Percentiles rank a stretch among this genome's conserved stretches.
These are phyloP conservation scores for Lutjanus argentimaculatus DNA, from an alignment of 2,797 vertebrate genomes.

Conservation along the genomic window DNA sequence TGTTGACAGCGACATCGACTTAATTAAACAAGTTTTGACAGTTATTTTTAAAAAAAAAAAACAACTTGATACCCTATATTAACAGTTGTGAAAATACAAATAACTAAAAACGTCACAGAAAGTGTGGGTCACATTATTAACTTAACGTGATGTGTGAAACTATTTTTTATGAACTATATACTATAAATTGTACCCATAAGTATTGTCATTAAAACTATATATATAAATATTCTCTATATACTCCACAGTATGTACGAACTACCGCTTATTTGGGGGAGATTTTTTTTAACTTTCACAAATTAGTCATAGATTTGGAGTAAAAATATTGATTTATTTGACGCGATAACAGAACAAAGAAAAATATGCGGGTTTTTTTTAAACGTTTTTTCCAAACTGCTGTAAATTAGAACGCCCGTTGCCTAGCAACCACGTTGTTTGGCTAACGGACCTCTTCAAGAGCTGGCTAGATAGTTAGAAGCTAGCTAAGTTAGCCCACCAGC, in stretches of 20 bases:
- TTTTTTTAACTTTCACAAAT: not conserved
- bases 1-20: not conserved
- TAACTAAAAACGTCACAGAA: not conserved
- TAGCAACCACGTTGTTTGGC: constrained; percentile 53
- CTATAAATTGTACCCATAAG: too few relatives aligned
- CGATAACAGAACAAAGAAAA: not conserved
- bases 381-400: not conserved
- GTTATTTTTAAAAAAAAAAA: too few relatives aligned
- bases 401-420: constrained; percentile 38
- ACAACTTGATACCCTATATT: too few relatives aligned
- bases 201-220: too few relatives aligned
- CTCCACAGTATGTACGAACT: not conserved
- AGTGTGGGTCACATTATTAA: accelerated
- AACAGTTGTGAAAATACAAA: not conserved
- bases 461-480: not conserved
- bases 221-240: too few relatives aligned
- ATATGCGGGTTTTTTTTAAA: too few relatives aligned
- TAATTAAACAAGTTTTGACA: too few relatives aligned
- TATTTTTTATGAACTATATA: too few relatives aligned
- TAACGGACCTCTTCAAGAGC: not conserved
- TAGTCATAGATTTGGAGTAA: not conserved
- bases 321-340: not conserved
- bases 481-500: not conserved
- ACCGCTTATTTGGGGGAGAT: not conserved
- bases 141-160: not conserved